A percentile compares a stretch with the other conserved stretches of the same genome.
phyloP scores from a whole-genome alignment of 2,113 vertebrate species.

The Macroglossus sobrinus region DNA sequence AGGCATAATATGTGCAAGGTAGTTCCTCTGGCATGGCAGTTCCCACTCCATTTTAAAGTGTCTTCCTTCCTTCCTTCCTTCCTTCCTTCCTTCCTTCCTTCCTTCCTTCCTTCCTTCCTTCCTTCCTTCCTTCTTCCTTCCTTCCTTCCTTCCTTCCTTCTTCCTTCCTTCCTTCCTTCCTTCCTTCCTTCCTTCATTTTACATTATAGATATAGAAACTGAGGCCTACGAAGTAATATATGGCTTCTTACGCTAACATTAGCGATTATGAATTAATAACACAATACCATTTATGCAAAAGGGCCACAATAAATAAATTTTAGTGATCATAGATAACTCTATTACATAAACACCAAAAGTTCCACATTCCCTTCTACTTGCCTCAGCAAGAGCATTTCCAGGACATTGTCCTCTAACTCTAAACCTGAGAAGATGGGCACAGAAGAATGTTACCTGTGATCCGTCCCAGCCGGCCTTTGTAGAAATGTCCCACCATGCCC shows the following conservation, averaged over 20 bases:
- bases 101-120: too few species aligned
- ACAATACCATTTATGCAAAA: not conserved
- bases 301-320: not conserved
- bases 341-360: not conserved
- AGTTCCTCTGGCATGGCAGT: not conserved
- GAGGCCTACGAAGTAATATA: not conserved
- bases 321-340: not conserved
- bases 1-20: not conserved
- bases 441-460: slow-evolving; percentile 90
- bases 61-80: too few species aligned
- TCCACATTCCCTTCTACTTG: not conserved
- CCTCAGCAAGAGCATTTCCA: not conserved
- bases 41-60: not conserved
- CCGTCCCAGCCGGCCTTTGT: slow-evolving; percentile 89
- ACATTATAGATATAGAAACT: not conserved
- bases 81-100: too few species aligned
- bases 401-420: not conserved
- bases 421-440: not conserved
- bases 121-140: too few species aligned
- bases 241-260: not conserved
- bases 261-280: not conserved
- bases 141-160: too few species aligned
- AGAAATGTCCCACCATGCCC: slow-evolving; percentile 92
- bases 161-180: too few species aligned
- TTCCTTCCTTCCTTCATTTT: not conserved